These are phyloP conservation scores for Hypselothyrea guttata DNA, from an alignment of 2,888 invertebrate genomes.

Conservation along the genomic window DNA sequence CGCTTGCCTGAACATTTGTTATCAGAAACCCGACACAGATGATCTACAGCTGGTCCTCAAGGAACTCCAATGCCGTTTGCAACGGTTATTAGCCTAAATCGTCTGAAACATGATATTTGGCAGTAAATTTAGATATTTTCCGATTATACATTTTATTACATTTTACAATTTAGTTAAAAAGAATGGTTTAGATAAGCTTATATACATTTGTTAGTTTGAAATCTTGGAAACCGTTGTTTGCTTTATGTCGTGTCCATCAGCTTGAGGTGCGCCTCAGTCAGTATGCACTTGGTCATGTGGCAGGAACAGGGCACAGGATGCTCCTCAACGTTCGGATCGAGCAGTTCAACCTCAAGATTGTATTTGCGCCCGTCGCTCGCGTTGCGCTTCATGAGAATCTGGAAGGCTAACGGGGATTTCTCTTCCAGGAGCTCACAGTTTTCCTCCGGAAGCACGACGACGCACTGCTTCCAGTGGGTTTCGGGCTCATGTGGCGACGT, in stretches of 20 bases:
- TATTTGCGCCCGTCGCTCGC: conserved; percentile 83
- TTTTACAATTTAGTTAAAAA: no score
- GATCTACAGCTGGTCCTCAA: conserved; percentile 84
- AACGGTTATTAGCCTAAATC: conserved; percentile 64
- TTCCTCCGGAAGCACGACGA: conserved; percentile 89
- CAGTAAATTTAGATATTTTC: conserved; percentile 26
- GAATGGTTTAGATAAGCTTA: no score
- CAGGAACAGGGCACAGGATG: conserved; percentile 92
- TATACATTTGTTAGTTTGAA: no score
- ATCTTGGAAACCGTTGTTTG: conserved; percentile 4
- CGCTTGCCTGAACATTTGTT: conserved; percentile 88
- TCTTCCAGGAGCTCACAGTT: conserved; percentile 82
- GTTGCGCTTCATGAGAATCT: conserved; percentile 84
- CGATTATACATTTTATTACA: conserved; percentile 28
- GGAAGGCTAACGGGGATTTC: conserved; percentile 87
- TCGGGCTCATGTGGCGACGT: conserved; percentile 89
- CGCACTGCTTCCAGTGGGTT: conserved; percentile 98
- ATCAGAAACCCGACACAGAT: conserved; percentile 88
- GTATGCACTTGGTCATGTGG: conserved; percentile 89
- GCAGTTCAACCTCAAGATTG: conserved; percentile 86
- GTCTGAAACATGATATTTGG: background rate
- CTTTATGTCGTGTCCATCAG: conserved; percentile 62
- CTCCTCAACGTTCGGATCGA: conserved; percentile 87
- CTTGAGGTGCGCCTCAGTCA: conserved; percentile 84
- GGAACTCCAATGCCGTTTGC: conserved; percentile 81